phyloP scores from a whole-genome alignment of 92 coral and sea anemone genomes.

The Porites rus region DNA sequence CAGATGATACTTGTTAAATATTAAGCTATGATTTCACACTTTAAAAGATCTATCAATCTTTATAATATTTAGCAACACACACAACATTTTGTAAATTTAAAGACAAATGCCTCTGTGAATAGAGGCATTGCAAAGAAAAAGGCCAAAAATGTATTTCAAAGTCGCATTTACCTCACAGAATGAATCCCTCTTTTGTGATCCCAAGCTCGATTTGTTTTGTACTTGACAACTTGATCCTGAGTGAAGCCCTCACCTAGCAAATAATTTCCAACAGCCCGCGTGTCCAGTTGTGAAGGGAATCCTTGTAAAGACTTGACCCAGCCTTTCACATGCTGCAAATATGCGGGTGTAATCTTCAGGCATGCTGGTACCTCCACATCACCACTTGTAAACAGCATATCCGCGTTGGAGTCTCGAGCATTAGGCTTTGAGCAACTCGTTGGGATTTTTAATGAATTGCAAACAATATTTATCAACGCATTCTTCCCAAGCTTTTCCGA shows the following conservation, averaged over 20 bases:
- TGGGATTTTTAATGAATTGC: slow-evolving; percentile 48
- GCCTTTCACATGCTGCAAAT: slow-evolving; percentile 30
- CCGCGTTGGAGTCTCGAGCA: slow-evolving; percentile 26
- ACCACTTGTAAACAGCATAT: background rate
- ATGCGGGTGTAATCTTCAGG: slow-evolving; percentile 46
- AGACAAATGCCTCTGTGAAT: too few relatives aligned
- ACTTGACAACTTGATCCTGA: slow-evolving; percentile 26
- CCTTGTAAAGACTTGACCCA: slow-evolving; percentile 19
- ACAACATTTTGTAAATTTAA: background rate
- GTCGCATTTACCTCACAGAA: background rate
- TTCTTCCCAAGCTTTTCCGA: slow-evolving; percentile 23
- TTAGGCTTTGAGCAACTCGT: slow-evolving; percentile 40
- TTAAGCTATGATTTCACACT: too few relatives aligned
- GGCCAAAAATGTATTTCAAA: too few relatives aligned
- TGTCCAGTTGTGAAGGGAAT: slow-evolving; percentile 36
- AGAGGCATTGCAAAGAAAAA: background rate
- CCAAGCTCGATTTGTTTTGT: background rate
- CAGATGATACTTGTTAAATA: too few relatives aligned
- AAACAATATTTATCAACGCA: slow-evolving; percentile 37
- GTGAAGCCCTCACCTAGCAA: slow-evolving; percentile 8
- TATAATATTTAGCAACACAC: too few relatives aligned
- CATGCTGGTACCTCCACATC: slow-evolving; percentile 36
- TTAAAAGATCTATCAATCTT: too few relatives aligned
- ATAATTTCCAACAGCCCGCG: slow-evolving; percentile 30
- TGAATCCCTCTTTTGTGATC: slow-evolving; percentile 1